Conservation (phyloP, 2,797 vertebrate species). For the Enteromius treurensis region DNA sequence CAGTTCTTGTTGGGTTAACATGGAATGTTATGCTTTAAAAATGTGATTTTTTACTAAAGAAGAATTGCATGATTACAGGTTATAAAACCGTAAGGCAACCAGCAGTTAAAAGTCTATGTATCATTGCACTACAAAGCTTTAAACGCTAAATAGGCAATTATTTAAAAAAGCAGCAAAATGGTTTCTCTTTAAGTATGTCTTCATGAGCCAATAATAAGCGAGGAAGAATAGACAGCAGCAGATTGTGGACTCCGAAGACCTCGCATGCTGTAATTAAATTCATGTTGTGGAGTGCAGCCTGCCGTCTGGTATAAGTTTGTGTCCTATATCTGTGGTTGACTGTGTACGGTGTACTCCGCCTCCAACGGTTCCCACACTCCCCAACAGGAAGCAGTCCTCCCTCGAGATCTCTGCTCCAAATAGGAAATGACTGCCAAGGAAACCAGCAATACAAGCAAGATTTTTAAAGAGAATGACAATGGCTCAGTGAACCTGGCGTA, state of each 20-base stretch:
- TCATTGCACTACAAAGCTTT: background rate
- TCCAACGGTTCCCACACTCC: slow-evolving; percentile 57
- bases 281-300: slow-evolving; percentile 39
- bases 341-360: slow-evolving; percentile 43
- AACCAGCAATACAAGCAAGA: slow-evolving; percentile 43
- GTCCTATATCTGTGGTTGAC: slow-evolving; percentile 40
- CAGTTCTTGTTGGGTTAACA: slow-evolving; percentile 11
- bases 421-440: slow-evolving; percentile 60
- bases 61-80: background rate
- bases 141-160: slow-evolving; percentile 19
- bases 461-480: slow-evolving; percentile 36
- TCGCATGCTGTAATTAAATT: slow-evolving; percentile 52
- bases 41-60: background rate
- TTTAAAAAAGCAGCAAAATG: slow-evolving; percentile 5
- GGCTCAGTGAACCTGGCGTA: slow-evolving; percentile 22
- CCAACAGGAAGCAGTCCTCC: slow-evolving; percentile 60
- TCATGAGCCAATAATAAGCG: slow-evolving; percentile 30
- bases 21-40: background rate
- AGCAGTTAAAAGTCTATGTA: background rate
- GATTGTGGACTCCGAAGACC: slow-evolving; percentile 46
- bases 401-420: slow-evolving; percentile 54
- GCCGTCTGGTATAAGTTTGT: slow-evolving; percentile 41
- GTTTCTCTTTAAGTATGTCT: slow-evolving; percentile 20
- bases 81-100: background rate
- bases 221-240: slow-evolving; percentile 32